Percentiles rank a stretch among this genome's conserved stretches.
Conservation (phyloP, 2,888 invertebrate genomes). For the Parelbella ahira region DNA sequence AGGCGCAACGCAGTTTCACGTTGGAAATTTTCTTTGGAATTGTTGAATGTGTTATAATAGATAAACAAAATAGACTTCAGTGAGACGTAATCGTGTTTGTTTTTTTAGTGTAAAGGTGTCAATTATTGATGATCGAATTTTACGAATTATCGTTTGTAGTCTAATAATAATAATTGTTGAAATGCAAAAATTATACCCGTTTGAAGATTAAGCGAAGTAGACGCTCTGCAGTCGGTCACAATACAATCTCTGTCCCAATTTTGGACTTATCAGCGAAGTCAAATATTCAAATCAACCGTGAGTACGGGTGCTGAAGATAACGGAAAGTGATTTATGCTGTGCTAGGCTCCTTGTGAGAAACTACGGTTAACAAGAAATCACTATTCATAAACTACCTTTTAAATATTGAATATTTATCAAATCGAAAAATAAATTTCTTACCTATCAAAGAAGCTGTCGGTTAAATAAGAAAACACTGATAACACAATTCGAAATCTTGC, state of each 20-base stretch:
- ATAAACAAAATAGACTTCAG: no score
- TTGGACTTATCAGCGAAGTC: constrained; percentile 59
- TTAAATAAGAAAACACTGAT: no score
- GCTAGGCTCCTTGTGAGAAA: constrained; percentile 4
- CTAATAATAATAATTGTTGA: constrained; percentile 9
- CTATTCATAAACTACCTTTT: no score
- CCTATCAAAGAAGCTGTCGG: no score
- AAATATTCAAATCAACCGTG: constrained; percentile 54
- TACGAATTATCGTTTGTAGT: neutral
- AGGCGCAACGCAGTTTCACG: neutral
- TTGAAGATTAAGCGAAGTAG: constrained; percentile 34
- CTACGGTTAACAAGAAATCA: neutral
- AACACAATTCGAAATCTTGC: no score
- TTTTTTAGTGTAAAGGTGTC: neutral
- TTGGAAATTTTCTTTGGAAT: constrained; percentile 4
- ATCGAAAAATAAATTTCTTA: no score
- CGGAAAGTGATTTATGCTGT: constrained; percentile 36
- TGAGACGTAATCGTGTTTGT: no score
- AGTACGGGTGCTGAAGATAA: constrained; percentile 44
- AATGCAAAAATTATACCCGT: constrained; percentile 30
- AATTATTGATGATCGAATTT: neutral
- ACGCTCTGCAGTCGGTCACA: constrained; percentile 41
- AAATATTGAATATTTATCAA: no score
- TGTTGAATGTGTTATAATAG: no score
- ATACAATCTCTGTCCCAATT: constrained; percentile 67